Evolutionary conservation across 2,888 invertebrate genomes (phyloP).

Genomic region (Ametastegia equiseti): DNA sequence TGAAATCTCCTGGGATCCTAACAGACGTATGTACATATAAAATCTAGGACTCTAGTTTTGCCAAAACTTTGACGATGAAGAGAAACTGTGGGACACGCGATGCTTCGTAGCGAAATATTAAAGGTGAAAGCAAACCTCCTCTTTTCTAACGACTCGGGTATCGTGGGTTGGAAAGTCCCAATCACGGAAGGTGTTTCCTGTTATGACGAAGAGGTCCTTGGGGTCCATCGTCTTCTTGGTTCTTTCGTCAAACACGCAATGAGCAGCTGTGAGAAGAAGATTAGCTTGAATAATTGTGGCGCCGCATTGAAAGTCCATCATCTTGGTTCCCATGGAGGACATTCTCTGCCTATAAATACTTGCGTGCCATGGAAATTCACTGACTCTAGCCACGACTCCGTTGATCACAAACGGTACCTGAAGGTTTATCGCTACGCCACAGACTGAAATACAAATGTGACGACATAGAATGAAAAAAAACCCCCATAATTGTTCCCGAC

Average conservation of each 20-base stretch:
- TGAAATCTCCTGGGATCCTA: too few relatives aligned
- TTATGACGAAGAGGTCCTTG: conserved; percentile 61
- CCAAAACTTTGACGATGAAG: not conserved
- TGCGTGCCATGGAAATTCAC: conserved; percentile 74
- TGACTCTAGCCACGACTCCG: conserved; percentile 62
- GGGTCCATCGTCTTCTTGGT: conserved; percentile 56
- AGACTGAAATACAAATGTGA: conserved; percentile 65
- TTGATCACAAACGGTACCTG: conserved; percentile 65
- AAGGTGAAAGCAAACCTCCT: conserved; percentile 55
- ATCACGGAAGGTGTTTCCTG: conserved; percentile 71
- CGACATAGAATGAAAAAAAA: not conserved
- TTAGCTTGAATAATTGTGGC: conserved; percentile 71
- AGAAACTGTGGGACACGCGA: not conserved
- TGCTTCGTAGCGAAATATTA: too few relatives aligned
- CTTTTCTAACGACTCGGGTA: conserved; percentile 58
- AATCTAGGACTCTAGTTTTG: too few relatives aligned
- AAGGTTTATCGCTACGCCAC: conserved; percentile 63
- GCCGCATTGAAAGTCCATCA: conserved; percentile 70
- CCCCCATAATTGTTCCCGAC: conserved; percentile 46
- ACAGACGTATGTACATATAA: too few relatives aligned
- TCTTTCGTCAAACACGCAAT: conserved; percentile 71
- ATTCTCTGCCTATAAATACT: conserved; percentile 64
- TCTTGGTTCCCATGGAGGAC: conserved; percentile 19
- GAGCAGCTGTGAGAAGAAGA: conserved; percentile 74
- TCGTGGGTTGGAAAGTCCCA: conserved; percentile 63